A percentile compares a stretch with the other conserved stretches of the same genome.
These are phyloP conservation scores for Oligia fasciuncula DNA, from an alignment of 2,888 invertebrate genomes.

Conservation along the genomic window DNA sequence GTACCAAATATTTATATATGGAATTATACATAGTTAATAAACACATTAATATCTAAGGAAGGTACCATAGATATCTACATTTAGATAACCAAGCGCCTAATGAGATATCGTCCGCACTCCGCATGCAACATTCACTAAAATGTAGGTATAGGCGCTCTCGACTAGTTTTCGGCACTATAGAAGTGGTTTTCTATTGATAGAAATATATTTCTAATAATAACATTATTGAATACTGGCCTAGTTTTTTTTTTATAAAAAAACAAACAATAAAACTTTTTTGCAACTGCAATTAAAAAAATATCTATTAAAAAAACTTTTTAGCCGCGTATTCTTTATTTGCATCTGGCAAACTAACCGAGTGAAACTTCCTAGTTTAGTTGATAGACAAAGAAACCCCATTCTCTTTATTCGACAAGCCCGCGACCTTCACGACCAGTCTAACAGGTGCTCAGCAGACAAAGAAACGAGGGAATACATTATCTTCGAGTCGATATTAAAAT, in stretches of 20 bases:
- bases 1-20: too few species aligned
- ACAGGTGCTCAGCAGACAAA: conserved; percentile 52
- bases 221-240: not conserved
- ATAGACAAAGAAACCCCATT: conserved; percentile 59
- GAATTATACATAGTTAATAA: too few species aligned
- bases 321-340: not conserved
- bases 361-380: conserved; percentile 48
- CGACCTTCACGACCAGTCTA: conserved; percentile 55
- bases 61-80: too few species aligned
- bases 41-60: too few species aligned
- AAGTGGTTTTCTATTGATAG: not conserved
- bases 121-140: not conserved
- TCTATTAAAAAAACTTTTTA: not conserved
- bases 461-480: conserved; percentile 49
- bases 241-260: too few species aligned
- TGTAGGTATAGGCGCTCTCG: conserved; percentile 38
- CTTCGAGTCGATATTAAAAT: conserved; percentile 11
- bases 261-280: not conserved
- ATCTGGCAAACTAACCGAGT: not conserved
- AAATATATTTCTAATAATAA: conserved; percentile 4
- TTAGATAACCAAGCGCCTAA: conserved; percentile 29
- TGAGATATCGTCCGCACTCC: not conserved
- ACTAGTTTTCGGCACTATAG: not conserved
- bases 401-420: conserved; percentile 28
- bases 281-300: too few species aligned